A percentile compares a stretch with the other conserved stretches of the same genome.
Conservation (phyloP, 2,797 vertebrate species). For the Eptatretus atami region DNA sequence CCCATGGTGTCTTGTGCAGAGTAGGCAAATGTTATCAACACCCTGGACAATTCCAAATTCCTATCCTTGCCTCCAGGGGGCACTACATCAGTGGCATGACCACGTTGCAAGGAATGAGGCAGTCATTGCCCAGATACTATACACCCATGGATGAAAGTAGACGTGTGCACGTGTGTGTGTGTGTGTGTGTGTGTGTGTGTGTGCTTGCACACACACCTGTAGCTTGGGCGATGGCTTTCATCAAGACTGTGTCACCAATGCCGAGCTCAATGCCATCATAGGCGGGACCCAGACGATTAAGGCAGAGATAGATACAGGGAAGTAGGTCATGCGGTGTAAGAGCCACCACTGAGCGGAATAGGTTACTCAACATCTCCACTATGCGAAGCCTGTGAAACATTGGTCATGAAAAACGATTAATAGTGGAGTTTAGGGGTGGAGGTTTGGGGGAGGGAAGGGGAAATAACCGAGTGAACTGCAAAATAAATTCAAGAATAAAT, state of each 20-base stretch:
- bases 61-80: no score
- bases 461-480: not conserved
- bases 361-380: conserved; percentile 49
- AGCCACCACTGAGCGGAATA: conserved; percentile 38
- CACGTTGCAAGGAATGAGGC: no score
- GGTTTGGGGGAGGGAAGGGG: conserved; percentile 6
- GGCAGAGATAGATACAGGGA: conserved; percentile 42
- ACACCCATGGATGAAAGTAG: no score
- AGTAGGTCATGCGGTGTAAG: conserved; percentile 37
- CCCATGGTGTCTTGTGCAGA: no score
- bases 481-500: no score
- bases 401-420: not conserved
- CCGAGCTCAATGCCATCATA: conserved; percentile 53
- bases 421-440: not conserved
- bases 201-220: conserved; percentile 20
- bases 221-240: conserved; percentile 58
- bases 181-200: no score
- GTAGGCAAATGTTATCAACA: no score
- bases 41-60: no score
- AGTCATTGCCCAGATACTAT: no score
- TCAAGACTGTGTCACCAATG: conserved; percentile 39
- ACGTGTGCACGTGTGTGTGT: no score
- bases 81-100: no score
- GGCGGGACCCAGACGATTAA: conserved; percentile 47
- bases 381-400: conserved; percentile 27